Evolutionary conservation across 2,888 invertebrate genomes (phyloP), one percentile per base, ranked within the genome.

Genomic region (Perizoma affinitatum): DNA sequence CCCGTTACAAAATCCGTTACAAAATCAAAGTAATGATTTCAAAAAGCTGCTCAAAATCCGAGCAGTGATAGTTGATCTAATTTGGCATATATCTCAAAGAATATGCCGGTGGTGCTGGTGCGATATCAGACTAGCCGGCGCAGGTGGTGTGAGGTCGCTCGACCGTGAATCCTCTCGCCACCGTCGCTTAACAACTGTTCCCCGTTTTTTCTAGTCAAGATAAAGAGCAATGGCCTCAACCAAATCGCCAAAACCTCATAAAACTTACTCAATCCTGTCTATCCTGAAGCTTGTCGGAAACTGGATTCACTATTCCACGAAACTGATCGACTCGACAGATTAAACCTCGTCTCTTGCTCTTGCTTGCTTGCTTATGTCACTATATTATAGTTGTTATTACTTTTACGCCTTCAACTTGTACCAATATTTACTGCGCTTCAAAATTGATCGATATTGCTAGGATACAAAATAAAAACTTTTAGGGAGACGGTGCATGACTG

Each of bases 111-210:
- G 22, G 22, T 22, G 22, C 22, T 22, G 66, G 78, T 80, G 80
- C 74, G 70, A 78, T 81, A 79, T 71, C 67, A 71, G 64, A 54
- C 52, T 65, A 59, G 70, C 67, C 70, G 67, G 75, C 76, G 86
- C 90, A 88, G 88, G 88, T 88, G 89, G 84, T 82, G 83, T 82
- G 75, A 63, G 77, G 68, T 77, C 86, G 83, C 87, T 90, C 90
- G 80, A 89, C 89, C 90, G 83, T 90, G 86, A 89, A 87, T 82
- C 87, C 88, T 86, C 85, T 75, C 88, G 71, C 76, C 75, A 72
- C 74, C 76, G 73, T 83, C 77, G 38, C 38, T 44, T 57, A 48
- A 80, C 88, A 88, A 89, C 88, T 88, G 90, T 87, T 88, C 81
- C 84, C 76, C 78, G 80, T 84, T 88, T 89, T 89, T 85, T 78